A percentile compares a stretch with the other conserved stretches of the same genome.
phyloP scores from a whole-genome alignment of 2,113 vertebrate species.

The Chaenocephalus aceratus region DNA sequence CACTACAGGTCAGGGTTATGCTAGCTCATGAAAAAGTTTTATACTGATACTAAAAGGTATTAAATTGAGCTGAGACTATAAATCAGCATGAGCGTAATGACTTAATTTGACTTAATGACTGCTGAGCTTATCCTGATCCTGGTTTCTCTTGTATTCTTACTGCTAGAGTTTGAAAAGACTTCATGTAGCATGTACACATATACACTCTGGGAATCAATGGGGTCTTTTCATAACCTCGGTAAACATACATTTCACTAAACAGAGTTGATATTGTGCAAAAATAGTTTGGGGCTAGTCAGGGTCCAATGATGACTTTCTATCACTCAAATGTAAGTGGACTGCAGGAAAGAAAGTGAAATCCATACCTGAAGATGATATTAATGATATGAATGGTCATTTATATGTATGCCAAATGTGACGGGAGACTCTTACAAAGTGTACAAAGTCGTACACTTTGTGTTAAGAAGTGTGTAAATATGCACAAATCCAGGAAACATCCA shows the following conservation, averaged over 20 bases:
- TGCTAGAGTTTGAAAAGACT: background rate
- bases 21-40: background rate
- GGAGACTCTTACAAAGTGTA: background rate
- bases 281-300: background rate
- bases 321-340: background rate
- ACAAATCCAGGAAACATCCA: background rate
- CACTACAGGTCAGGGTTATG: background rate
- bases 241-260: background rate
- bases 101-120: background rate
- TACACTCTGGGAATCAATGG: background rate
- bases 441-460: rapidly evolving
- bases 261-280: background rate
- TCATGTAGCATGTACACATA: rapidly evolving
- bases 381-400: background rate
- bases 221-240: background rate
- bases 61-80: slow-evolving; percentile 24
- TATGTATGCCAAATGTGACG: slow-evolving; percentile 25
- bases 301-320: no score
- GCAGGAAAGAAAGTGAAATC: background rate
- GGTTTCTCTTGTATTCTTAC: background rate
- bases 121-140: slow-evolving; percentile 24
- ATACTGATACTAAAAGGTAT: background rate
- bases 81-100: slow-evolving; percentile 9
- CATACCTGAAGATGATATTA: background rate
- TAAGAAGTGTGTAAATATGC: background rate